Base-by-base conservation (phyloP, 2,797 vertebrate species). In the Crocodylus rhombifer region DNA sequence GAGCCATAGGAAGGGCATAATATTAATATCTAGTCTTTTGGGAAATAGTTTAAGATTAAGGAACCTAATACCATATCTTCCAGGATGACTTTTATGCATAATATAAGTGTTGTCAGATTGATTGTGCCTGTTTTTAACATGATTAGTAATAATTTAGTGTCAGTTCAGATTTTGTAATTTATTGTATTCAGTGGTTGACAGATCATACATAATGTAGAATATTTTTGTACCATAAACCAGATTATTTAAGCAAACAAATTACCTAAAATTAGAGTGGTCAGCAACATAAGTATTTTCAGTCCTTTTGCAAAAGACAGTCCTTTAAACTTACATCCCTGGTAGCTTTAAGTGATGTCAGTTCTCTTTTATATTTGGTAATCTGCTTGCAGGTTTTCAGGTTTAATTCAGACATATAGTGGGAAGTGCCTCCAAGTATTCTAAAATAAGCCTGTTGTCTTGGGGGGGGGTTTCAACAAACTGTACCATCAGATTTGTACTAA, bases 201-300 rank as follows among this genome's bases (percentile, higher is more conserved):
- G 77, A 65, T 17, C n/a, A 28, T 3, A 25, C 86, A 80, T 81
- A 91, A 8, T 14, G 15, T 7, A 0, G 5, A 80, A 30, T 73
- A 77, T 4, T 91, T 83, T 92, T 79, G 84, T 65, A 88, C 90
- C 30, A 91, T 9, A 91, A 11, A 28, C 0, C 0, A 51, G 18
- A 1, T 73, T 84, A 55, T 80, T 81, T 1, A 1, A 0, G 5
- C 80, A 75, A 90, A 91, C 86, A 87, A 73, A 85, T 56, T 0
- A 3, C 55, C 91, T 82, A 80, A 91, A 92, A 78, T 93, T 84
- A 91, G 92, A 84, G 11, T 13, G 87, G 55, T 86, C 57, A 51
- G 61, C 87, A 80, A 95, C 93, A 93, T 74, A 93, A 95, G 93
- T 67, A 80, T 69, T 89, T 75, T 64, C 25, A 80, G 65, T 76